Conservation (phyloP, 2,797 vertebrate genomes). For the Anniella stebbinsi region DNA sequence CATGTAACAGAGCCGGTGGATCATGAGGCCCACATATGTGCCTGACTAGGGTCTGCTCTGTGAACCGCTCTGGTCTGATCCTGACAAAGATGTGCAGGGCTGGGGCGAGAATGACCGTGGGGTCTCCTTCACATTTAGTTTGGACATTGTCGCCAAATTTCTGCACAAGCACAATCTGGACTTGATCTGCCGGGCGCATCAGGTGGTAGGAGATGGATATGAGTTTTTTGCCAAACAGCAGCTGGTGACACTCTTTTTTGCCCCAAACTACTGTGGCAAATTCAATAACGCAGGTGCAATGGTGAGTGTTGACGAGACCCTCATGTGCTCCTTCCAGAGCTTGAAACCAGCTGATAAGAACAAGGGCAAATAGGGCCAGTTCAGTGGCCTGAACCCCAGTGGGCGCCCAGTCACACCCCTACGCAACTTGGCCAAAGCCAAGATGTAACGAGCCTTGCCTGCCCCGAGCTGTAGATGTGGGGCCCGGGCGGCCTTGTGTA, state of each 20-base stretch:
- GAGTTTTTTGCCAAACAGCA: conserved; percentile 97
- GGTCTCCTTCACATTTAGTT: conserved; percentile 95
- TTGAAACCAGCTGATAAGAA: conserved; percentile 85
- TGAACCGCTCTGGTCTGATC: conserved; percentile 96
- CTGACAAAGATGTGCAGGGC: conserved; percentile 96
- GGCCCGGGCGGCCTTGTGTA: conserved; percentile 12
- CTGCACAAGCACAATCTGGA: conserved; percentile 97
- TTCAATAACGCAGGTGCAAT: conserved; percentile 96
- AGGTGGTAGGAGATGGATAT: conserved; percentile 97
- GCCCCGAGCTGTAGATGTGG: conserved; percentile 18
- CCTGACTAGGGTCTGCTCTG: conserved; percentile 96
- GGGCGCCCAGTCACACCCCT: conserved; percentile 82
- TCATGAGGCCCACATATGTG: conserved; percentile 95
- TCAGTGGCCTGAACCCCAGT: conserved; percentile 80
- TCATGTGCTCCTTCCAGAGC: conserved; percentile 97
- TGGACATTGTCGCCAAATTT: conserved; percentile 96
- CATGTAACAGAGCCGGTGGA: conserved; percentile 96
- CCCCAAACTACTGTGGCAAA: conserved; percentile 96
- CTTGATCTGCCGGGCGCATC: conserved; percentile 96
- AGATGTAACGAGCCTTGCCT: conserved; percentile 70
- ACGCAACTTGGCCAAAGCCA: conserved; percentile 83
- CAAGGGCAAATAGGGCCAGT: conserved; percentile 83
- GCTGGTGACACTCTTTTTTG: conserved; percentile 94
- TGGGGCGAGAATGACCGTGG: conserved; percentile 98
- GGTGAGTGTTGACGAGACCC: conserved; percentile 97